Percentiles rank a stretch among this genome's conserved stretches.
These are phyloP conservation scores for Colistium nudipinnis DNA, from an alignment of 2,113 vertebrate genomes.

Conservation along the genomic window DNA sequence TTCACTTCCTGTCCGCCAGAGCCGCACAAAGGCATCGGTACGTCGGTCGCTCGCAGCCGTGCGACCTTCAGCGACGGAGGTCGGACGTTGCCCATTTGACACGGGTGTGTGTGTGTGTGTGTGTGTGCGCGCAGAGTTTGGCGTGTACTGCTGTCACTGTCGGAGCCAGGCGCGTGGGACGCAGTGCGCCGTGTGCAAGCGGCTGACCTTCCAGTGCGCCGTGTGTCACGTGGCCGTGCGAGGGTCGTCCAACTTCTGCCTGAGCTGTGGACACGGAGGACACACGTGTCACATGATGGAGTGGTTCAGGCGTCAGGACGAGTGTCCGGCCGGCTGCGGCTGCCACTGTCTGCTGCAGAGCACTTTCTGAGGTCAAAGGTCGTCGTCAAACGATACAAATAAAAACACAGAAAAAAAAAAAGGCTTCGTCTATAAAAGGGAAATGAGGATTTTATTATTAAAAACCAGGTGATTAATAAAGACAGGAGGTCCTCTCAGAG, in stretches of 20 bases:
- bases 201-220: constrained; percentile 96
- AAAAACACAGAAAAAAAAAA: not conserved
- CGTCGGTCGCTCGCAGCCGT: too few relatives aligned
- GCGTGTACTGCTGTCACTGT: constrained; percentile 96
- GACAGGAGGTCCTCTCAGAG: constrained; percentile 50
- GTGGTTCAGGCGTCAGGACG: constrained; percentile 95
- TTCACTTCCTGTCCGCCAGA: constrained; percentile 95
- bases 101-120: too few relatives aligned
- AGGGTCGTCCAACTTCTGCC: constrained; percentile 97
- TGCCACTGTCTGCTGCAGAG: constrained; percentile 95
- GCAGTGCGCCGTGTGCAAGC: constrained; percentile 94
- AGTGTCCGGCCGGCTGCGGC: constrained; percentile 95
- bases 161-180: constrained; percentile 92
- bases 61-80: too few relatives aligned
- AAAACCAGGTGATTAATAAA: not conserved
- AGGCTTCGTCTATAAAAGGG: rapidly evolving
- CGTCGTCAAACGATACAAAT: not conserved
- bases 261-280: constrained; percentile 94
- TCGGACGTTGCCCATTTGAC: too few relatives aligned
- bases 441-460: constrained; percentile 24
- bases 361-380: constrained; percentile 94
- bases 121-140: constrained; percentile 94
- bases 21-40: constrained; percentile 95
- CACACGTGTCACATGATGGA: constrained; percentile 99
- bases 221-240: constrained; percentile 96